phyloP scores from a whole-genome alignment of 2,113 vertebrate genomes.

The Phoenicopterus ruber region DNA sequence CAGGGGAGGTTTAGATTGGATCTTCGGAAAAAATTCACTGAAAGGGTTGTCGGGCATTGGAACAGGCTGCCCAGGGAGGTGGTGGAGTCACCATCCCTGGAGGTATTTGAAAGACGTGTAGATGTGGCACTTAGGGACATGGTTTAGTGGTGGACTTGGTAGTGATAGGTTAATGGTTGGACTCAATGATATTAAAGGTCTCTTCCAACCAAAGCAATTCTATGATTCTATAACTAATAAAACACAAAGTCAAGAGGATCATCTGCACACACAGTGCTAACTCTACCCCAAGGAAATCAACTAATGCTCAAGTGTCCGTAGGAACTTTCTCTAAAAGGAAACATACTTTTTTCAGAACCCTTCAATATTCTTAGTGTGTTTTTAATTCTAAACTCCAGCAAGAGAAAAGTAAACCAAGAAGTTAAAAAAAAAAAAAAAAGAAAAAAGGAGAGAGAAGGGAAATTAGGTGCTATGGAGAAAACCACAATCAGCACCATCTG shows the following conservation, averaged over 20 bases:
- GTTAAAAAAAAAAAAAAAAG: not conserved
- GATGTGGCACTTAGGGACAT: no score
- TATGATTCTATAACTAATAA: no score
- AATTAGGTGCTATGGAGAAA: not conserved
- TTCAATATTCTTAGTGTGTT: not conserved
- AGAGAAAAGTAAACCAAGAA: constrained; percentile 1
- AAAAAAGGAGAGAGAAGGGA: not conserved
- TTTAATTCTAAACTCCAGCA: not conserved
- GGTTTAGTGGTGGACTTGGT: no score
- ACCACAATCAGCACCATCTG: not conserved
- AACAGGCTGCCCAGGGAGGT: no score
- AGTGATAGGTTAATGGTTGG: no score
- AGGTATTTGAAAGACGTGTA: no score
- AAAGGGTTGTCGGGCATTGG: no score
- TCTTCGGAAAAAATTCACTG: no score
- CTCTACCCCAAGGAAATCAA: not conserved
- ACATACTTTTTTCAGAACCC: not conserved
- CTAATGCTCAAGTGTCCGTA: not conserved
- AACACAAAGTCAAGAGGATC: not conserved
- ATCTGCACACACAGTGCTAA: not conserved
- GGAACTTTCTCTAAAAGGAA: not conserved
- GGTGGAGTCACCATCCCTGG: no score
- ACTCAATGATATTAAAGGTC: no score
- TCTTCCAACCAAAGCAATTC: no score
- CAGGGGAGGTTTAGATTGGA: no score